Evolutionary conservation across 2,888 invertebrate species (phyloP), one percentile per base, ranked within the genome.

Genomic region (Nomada lathburiana): DNA sequence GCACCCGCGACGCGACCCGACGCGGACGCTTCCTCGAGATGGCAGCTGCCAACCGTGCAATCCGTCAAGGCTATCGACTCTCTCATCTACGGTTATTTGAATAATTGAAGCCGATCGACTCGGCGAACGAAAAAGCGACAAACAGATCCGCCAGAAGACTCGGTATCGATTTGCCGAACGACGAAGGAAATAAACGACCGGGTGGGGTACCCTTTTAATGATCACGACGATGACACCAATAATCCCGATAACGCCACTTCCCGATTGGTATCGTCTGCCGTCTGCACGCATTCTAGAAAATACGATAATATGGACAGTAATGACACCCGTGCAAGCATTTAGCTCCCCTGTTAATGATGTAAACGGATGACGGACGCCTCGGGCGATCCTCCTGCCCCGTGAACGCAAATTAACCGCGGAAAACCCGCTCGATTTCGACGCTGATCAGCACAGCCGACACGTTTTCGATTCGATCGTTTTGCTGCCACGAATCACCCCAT

Each of bases 71-170:
- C 76, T 80, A 86, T 85, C 83, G 79, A 55, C 59, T 71, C 76
- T 75, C 73, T 78, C 80, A 83, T 84, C 84, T 78, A 36, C 74
- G 70, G 82, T 86, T 80, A 90, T 90, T 89, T 87, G 85, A 90
- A 90, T 90, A 89, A 90, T 90, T 83, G 85, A 85, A 73, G 59
- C 59, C 69, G 77, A 85, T 80, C 77, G 55, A 55, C 65, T 36
- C 50, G 42, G 65, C 60, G 50, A n/a, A 44, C 20, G 73, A 55
- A 5, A 23, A 68, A 44, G 57, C 52, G 42, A 52, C 26, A 52
- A 26, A 47, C n/a, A 50, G 9, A 36, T 23, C 59, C 53, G 18
- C 26, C 73, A 47, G 44, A 29, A 29, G 36, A 1, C 36, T 44
- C 47, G 26, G 47, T 18, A 50, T 36, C 44, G 23, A n/a, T 18